A percentile compares a stretch with the other conserved stretches of the same genome.
Evolutionary conservation across 2,888 invertebrate genomes (phyloP).

Genomic region (Apotomis betuletana): DNA sequence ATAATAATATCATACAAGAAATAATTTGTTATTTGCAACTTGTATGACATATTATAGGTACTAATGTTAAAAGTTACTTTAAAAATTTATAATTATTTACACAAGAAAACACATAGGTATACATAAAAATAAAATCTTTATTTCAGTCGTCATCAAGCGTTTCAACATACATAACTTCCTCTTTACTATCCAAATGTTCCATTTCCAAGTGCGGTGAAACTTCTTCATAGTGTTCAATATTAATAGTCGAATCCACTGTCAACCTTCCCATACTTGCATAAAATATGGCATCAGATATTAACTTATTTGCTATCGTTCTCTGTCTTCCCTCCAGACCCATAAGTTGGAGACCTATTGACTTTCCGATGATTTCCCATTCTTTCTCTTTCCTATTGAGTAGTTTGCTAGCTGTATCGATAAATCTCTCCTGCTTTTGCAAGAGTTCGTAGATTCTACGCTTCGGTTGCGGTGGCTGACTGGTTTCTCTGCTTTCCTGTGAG

Average conservation of each 20-base stretch:
- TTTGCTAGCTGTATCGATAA: neutral
- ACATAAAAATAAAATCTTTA: too few relatives aligned
- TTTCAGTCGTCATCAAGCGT: neutral
- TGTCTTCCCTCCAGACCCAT: neutral
- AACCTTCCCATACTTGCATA: neutral
- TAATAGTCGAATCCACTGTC: neutral
- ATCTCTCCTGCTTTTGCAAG: neutral
- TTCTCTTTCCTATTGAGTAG: neutral
- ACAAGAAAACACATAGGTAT: too few relatives aligned
- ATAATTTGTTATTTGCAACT: too few relatives aligned
- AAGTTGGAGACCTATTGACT: neutral
- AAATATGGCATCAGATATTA: slow-evolving; percentile 4
- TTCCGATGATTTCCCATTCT: slow-evolving; percentile 7
- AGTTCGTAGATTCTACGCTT: neutral
- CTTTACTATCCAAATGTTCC: neutral
- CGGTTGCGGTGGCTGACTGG: neutral
- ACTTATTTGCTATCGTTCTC: neutral
- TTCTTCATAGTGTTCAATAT: neutral
- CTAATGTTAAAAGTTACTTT: too few relatives aligned
- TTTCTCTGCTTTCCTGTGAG: neutral
- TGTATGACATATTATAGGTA: too few relatives aligned
- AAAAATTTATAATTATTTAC: too few relatives aligned
- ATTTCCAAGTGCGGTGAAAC: neutral
- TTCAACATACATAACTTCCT: neutral
- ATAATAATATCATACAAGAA: too few relatives aligned